Evolutionary conservation across 2,797 vertebrate species (phyloP).

Genomic region (Babyrousa celebensis): DNA sequence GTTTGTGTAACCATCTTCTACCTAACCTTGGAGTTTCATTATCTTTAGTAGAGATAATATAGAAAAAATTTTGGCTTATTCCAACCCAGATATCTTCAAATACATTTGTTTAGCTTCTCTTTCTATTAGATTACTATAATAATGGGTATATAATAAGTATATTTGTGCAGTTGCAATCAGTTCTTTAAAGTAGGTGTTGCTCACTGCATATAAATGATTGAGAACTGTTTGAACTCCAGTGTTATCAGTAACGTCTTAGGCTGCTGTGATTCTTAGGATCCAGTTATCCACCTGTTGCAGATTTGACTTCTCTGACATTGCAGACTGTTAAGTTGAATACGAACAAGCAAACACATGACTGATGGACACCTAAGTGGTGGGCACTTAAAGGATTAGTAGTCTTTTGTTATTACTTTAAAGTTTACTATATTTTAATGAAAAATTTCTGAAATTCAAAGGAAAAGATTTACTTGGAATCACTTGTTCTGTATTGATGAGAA

Average conservation of each 20-base stretch:
- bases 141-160: constrained; percentile 34
- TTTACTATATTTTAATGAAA: constrained; percentile 59
- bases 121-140: constrained; percentile 23
- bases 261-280: constrained; percentile 37
- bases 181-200: constrained; percentile 54
- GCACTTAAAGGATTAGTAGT: constrained; percentile 47
- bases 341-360: constrained; percentile 12
- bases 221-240: constrained; percentile 4
- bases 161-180: constrained; percentile 23
- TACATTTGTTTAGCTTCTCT: constrained; percentile 57
- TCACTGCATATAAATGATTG: neutral
- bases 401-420: constrained; percentile 65
- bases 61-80: constrained; percentile 44
- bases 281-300: neutral
- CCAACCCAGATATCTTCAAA: neutral
- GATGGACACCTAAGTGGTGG: neutral
- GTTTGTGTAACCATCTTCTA: constrained; percentile 40
- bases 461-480: constrained; percentile 43
- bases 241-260: constrained; percentile 31
- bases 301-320: constrained; percentile 55
- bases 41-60: constrained; percentile 57
- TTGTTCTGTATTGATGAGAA: constrained; percentile 64
- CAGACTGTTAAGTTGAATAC: constrained; percentile 36
- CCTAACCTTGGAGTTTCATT: constrained; percentile 59
- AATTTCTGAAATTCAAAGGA: constrained; percentile 36